Conservation (phyloP, 2,888 invertebrate species). For the Criorhina ranunculi region DNA sequence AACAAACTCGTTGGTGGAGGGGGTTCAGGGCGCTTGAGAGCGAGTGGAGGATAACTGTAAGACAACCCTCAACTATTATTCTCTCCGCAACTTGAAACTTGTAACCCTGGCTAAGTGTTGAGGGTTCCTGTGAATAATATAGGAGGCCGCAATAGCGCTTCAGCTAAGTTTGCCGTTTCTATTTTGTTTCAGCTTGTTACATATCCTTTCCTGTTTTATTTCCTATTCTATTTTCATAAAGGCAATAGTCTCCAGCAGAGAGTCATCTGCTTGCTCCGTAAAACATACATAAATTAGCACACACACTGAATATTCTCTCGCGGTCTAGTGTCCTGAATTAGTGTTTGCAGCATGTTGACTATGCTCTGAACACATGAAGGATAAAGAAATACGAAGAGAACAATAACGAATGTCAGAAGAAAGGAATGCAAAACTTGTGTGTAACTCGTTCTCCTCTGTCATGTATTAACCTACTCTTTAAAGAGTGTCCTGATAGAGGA, state of each 20-base stretch:
- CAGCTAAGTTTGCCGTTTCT: constrained; percentile 47
- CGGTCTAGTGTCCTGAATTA: constrained; percentile 45
- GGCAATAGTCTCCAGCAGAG: constrained; percentile 23
- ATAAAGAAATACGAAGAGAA: constrained; percentile 28
- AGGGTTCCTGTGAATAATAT: constrained; percentile 64
- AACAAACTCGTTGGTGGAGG: constrained; percentile 14
- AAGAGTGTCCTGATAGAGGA: constrained; percentile 22
- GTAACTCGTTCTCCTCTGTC: constrained; percentile 12
- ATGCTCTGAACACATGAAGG: constrained; percentile 29
- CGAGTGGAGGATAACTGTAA: constrained; percentile 34
- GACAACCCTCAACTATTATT: constrained; percentile 64
- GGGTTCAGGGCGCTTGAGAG: constrained; percentile 2
- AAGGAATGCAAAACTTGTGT: constrained; percentile 41
- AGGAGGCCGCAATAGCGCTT: constrained; percentile 60
- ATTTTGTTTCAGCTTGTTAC: constrained; percentile 37
- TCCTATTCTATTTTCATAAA: constrained; percentile 17
- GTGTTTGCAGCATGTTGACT: constrained; percentile 47
- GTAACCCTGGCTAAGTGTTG: constrained; percentile 66
- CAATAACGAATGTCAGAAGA: constrained; percentile 63
- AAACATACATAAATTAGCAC: constrained; percentile 52
- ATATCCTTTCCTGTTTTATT: constrained; percentile 24
- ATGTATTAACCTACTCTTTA: constrained; percentile 32
- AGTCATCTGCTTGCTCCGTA: constrained; percentile 40
- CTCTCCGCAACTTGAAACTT: constrained; percentile 68
- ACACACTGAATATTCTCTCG: constrained; percentile 32